Base-by-base conservation (phyloP, 2,113 vertebrate species). In the Sapayoa aenigma region DNA sequence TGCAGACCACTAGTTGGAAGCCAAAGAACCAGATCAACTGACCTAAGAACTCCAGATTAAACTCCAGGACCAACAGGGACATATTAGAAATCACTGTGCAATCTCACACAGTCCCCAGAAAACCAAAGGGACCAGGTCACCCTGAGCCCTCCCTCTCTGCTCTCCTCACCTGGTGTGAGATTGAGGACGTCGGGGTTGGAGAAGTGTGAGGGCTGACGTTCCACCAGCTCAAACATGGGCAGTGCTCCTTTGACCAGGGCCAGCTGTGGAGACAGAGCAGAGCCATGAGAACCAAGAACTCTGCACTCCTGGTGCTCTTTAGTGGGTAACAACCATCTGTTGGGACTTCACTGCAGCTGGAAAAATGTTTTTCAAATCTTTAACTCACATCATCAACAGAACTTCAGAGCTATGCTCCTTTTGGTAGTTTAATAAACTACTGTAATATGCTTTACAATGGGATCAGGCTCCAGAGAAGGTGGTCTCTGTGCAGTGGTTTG, bases 191-290 rank as follows among this genome's bases (percentile, higher is more conserved):
- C 99, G 0, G 98, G 97, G 49, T 98, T 98, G 97, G 98, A 98
- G 97, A 99, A 98, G 94, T 99, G 99, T 1, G 98, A 98, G 2
- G 99, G 99, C 96, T 99, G 99, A 92, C 98, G 99, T 68, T 99
- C 99, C 4, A 99, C 99, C 35, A 99, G 98, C 50, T 99, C 99
- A 11, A 99, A 99, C 99, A 99, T 99, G 5, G 99, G 99, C 89
- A 99, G 97, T 0, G 98, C 98, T 5, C 98, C 99, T 97, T 98
- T 98, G n/a, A 98, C 98, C 95, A 98, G 98, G 37, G 99, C 99
- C 87, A 99, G 93, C 99, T 99, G 96, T 35, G 44, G 74, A 85
- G 77, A 91, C 20, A 84, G 37, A 74, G 89, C 12, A 82, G 8
- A 24, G 59, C 76, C 15, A 0, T 93, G 42, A 91, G 79, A 77